These are phyloP conservation scores for Monarcha castaneiventris DNA, from an alignment of 2,113 vertebrate species.

Conservation along the genomic window DNA sequence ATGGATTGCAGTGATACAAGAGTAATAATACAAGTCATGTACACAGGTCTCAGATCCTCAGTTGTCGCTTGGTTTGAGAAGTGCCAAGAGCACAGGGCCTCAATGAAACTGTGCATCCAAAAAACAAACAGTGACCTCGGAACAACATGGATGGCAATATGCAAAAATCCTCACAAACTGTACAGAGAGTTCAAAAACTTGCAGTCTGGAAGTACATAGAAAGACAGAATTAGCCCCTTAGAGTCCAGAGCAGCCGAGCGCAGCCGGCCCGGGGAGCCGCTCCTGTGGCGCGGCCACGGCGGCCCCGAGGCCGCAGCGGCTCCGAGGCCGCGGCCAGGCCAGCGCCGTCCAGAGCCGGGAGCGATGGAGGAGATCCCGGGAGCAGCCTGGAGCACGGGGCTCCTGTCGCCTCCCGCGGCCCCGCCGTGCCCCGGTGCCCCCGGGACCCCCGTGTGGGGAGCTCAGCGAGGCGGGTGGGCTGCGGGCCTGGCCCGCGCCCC, in stretches of 20 bases:
- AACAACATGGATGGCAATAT: slow-evolving; percentile 72
- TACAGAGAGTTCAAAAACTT: slow-evolving; percentile 84
- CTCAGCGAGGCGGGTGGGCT: not conserved
- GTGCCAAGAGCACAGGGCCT: slow-evolving; percentile 74
- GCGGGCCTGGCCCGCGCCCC: not conserved
- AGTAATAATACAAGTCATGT: slow-evolving; percentile 59
- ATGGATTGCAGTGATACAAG: slow-evolving; percentile 63
- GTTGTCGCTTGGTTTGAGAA: not conserved
- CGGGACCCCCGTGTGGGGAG: slow-evolving; percentile 20
- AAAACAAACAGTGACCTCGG: slow-evolving; percentile 71
- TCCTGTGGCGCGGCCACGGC: slow-evolving; percentile 9
- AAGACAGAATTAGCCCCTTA: slow-evolving; percentile 78
- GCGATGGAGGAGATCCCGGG: slow-evolving; percentile 47
- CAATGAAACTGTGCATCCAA: slow-evolving; percentile 77
- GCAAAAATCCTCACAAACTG: slow-evolving; percentile 83
- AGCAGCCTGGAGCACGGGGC: slow-evolving; percentile 66
- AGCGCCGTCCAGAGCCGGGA: slow-evolving; percentile 66
- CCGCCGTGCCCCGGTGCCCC: slow-evolving; percentile 36
- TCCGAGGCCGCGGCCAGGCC: not conserved
- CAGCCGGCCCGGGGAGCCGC: slow-evolving; percentile 21
- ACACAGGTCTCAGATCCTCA: slow-evolving; percentile 39
- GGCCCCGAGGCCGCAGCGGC: not conserved
- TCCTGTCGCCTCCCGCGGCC: slow-evolving; percentile 49
- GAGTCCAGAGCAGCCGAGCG: slow-evolving; percentile 37
- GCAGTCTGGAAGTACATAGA: slow-evolving; percentile 84